Evolutionary conservation across 1,140 invertebrate genomes (phyloP), one percentile per base, ranked within the genome.

Genomic region (Drosophila ananassae): DNA sequence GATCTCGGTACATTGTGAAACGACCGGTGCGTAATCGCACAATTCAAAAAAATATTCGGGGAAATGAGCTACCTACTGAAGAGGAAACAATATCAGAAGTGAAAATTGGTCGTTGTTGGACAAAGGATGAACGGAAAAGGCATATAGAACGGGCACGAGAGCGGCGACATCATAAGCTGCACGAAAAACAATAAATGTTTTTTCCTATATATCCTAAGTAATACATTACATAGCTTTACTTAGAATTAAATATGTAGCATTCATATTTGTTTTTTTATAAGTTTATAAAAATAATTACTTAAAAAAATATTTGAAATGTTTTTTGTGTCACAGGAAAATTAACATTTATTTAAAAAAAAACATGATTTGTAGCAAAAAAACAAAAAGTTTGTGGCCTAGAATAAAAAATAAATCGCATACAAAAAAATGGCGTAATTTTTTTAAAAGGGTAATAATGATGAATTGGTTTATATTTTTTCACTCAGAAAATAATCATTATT

Each of bases 41-140:
- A 34, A 47, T 83, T 25, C 64, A 77, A 4, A 91, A 78, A 46
- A 79, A 56, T 96, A 17, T 95, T 94, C 79, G 95, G 77, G 92
- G 95, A 32, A 94, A 94, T 58, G 95, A 96, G 1, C 92, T 96
- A 41, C 97, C 96, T n/a, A n/a, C n/a, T 1, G 96, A 97, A 85
- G 96, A 97, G 81, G 96, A 97, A 78, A 95, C 95, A 10, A 94
- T 96, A 89, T 96, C 96, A 13, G 96, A 97, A 83, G 92, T 97
- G 53, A 97, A 97, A 93, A 93, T 95, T 56, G 96, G 96, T 28
- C 93, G 95, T 37, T 97, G 96, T 90, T 97, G 96, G 96, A 95
- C 93, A 13, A 95, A 96, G 92, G 96, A 96, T 72, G 96, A 97
- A 64, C 93, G 95, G 7, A 97, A 96, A 79, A 92, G 94, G 17